These are phyloP conservation scores for Adelphocoris suturalis DNA, from an alignment of 2,888 invertebrate genomes.

Conservation along the genomic window DNA sequence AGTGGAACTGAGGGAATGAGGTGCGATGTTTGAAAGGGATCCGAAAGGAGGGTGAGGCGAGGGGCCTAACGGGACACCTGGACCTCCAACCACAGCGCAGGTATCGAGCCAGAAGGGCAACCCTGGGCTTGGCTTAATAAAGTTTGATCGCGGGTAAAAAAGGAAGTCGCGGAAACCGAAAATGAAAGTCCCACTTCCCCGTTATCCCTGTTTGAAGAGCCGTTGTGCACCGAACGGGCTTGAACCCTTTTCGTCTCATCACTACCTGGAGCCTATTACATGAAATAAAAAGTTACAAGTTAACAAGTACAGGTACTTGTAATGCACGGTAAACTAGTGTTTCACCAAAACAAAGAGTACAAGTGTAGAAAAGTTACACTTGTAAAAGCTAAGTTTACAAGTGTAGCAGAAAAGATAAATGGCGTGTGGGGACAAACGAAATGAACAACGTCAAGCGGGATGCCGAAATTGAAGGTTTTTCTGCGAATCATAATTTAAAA, in stretches of 20 bases:
- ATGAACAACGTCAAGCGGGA: no score
- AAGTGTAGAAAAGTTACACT: no score
- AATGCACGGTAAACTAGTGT: no score
- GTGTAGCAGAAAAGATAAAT: no score
- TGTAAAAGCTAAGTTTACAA: no score
- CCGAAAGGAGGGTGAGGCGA: background rate
- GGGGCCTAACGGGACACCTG: conserved; percentile 36
- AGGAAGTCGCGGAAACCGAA: background rate
- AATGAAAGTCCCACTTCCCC: background rate
- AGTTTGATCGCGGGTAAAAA: background rate
- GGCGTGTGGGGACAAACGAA: no score
- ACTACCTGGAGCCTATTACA: no score
- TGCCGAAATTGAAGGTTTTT: no score
- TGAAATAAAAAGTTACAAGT: no score
- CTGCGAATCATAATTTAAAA: no score
- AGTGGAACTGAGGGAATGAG: background rate
- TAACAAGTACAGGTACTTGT: no score
- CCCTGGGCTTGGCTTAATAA: background rate
- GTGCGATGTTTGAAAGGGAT: background rate
- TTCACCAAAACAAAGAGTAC: no score
- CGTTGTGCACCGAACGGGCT: background rate
- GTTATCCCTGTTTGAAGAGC: background rate
- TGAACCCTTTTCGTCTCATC: background rate
- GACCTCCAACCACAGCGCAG: background rate
- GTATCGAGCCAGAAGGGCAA: background rate